These are phyloP conservation scores for Cynaeus angustus DNA, from an alignment of 2,888 invertebrate species.

Conservation along the genomic window DNA sequence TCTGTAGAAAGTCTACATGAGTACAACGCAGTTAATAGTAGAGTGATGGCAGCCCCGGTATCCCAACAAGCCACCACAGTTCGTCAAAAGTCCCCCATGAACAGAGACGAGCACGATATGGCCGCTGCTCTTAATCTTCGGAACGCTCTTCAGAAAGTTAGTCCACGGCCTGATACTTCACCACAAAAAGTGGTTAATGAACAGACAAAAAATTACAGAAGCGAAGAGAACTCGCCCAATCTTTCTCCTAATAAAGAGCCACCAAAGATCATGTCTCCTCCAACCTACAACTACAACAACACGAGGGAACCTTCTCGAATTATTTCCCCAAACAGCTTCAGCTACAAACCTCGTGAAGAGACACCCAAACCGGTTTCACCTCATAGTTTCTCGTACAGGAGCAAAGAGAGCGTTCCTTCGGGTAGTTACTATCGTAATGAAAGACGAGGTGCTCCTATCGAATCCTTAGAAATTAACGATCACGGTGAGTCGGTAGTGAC, in stretches of 20 bases:
- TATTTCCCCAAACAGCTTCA: constrained; percentile 49
- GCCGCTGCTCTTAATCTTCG: constrained; percentile 73
- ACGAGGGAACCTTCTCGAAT: constrained; percentile 51
- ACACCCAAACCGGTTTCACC: constrained; percentile 37
- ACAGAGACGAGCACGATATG: constrained; percentile 75
- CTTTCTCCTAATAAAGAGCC: constrained; percentile 1
- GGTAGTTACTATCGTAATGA: constrained; percentile 51
- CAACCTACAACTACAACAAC: too few species aligned
- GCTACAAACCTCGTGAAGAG: constrained; percentile 53
- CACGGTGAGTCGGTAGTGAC: constrained; percentile 70
- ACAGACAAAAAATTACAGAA: neutral
- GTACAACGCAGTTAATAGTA: constrained; percentile 78
- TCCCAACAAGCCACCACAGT: constrained; percentile 82
- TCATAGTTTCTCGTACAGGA: constrained; percentile 48
- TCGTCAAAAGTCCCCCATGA: constrained; percentile 74
- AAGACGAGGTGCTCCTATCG: too few species aligned
- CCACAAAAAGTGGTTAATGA: constrained; percentile 42
- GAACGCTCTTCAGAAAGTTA: constrained; percentile 75
- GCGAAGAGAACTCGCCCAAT: neutral
- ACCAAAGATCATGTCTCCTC: constrained; percentile 31
- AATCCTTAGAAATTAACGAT: constrained; percentile 68
- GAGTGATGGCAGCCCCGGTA: constrained; percentile 85
- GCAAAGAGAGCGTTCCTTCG: constrained; percentile 22
- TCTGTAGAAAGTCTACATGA: constrained; percentile 68
- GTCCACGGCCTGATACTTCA: constrained; percentile 54